Evolutionary conservation across 2,113 vertebrate species (phyloP).

Genomic region (Penelope pileata): DNA sequence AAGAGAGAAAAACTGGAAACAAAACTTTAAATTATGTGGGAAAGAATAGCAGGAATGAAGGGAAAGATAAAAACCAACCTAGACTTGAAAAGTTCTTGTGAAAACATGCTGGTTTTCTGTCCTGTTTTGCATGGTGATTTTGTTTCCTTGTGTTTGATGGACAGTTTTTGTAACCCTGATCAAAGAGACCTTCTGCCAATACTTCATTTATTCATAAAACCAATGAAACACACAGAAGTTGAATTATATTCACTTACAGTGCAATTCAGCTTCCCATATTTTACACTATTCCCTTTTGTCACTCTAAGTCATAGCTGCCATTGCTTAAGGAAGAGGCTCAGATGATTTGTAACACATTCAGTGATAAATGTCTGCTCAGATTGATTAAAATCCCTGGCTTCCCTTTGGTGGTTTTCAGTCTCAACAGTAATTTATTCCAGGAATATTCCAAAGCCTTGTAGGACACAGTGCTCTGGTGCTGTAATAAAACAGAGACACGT

Average conservation of each 20-base stretch:
- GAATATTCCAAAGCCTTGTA: background rate
- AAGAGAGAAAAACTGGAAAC: background rate
- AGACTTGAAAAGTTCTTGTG: background rate
- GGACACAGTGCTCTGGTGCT: background rate
- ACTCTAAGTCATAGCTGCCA: background rate
- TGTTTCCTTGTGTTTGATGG: background rate
- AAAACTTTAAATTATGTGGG: background rate
- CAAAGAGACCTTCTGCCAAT: background rate
- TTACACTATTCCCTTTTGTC: background rate
- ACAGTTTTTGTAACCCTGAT: background rate
- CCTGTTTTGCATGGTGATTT: background rate
- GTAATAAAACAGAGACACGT: background rate
- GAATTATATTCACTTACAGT: background rate
- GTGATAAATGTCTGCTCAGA: background rate
- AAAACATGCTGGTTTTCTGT: background rate
- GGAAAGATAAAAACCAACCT: background rate
- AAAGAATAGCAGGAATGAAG: background rate
- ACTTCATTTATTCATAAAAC: background rate
- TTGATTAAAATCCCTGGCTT: slow-evolving; percentile 14
- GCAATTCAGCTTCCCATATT: background rate
- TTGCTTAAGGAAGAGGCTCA: background rate
- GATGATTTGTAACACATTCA: background rate
- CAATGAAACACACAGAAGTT: background rate
- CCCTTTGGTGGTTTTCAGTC: slow-evolving; percentile 13
- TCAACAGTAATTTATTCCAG: background rate